These are phyloP conservation scores for Muscicapa adusta DNA, from an alignment of 2,113 vertebrate species.

Conservation along the genomic window DNA sequence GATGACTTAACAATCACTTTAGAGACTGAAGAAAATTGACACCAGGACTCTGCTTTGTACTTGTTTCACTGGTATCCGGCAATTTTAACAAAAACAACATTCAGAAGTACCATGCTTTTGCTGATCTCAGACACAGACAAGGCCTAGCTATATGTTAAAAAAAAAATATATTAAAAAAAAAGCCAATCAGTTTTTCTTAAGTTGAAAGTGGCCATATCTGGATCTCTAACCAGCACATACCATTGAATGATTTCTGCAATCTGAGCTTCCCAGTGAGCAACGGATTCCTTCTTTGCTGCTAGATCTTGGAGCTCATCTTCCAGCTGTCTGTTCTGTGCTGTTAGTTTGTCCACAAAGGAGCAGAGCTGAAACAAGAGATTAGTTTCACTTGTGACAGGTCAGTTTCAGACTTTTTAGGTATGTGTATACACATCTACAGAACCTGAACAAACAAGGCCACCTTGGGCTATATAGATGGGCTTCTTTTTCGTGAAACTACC, in stretches of 20 bases:
- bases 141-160: not conserved
- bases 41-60: not conserved
- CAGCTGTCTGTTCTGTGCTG: constrained; percentile 88
- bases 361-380: constrained; percentile 77
- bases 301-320: constrained; percentile 92
- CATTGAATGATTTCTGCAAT: constrained; percentile 99
- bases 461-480: not conserved
- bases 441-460: not conserved
- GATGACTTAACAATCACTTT: not conserved
- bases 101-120: not conserved
- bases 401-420: not conserved
- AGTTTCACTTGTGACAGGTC: not conserved
- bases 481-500: not conserved
- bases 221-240: constrained; percentile 64
- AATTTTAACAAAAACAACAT: not conserved
- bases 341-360: constrained; percentile 89
- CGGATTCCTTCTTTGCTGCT: constrained; percentile 91
- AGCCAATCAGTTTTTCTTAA: not conserved
- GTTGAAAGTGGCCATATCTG: not conserved
- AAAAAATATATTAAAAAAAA: not conserved
- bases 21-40: not conserved
- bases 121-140: not conserved
- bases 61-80: not conserved
- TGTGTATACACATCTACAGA: accelerated
- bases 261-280: constrained; percentile 97